These are phyloP conservation scores for Gymnocypris eckloni DNA, from an alignment of 2,797 vertebrate species.

Conservation along the genomic window DNA sequence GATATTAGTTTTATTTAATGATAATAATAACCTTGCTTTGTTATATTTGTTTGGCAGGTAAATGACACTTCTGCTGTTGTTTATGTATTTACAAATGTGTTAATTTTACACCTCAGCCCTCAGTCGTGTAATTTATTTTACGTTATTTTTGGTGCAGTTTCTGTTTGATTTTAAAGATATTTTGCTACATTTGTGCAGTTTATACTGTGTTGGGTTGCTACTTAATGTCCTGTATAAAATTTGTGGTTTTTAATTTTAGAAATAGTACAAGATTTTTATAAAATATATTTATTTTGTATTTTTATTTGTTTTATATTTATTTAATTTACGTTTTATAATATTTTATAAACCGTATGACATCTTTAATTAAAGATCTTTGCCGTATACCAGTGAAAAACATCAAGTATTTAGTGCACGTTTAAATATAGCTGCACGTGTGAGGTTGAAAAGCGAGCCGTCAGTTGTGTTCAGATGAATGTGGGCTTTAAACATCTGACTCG, in stretches of 20 bases:
- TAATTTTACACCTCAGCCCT: background rate
- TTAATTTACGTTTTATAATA: background rate
- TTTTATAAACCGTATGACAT: background rate
- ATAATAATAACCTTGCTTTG: background rate
- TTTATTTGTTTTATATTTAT: background rate
- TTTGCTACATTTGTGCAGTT: background rate
- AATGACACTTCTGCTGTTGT: background rate
- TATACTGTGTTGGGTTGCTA: background rate
- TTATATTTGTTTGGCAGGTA: background rate
- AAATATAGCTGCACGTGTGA: background rate
- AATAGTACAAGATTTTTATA: background rate
- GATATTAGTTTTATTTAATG: background rate
- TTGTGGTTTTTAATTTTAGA: background rate
- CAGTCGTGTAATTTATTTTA: background rate
- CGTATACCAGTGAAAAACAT: background rate
- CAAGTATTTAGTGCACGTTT: background rate
- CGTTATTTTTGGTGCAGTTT: background rate
- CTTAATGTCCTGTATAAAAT: background rate
- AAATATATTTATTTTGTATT: background rate
- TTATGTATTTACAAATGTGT: background rate
- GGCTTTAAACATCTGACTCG: conserved; percentile 33
- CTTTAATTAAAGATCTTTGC: background rate
- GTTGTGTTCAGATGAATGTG: conserved; percentile 1
- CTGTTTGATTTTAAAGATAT: background rate
- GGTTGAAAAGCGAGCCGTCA: background rate